Evolutionary conservation across 2,888 invertebrate genomes (phyloP), one percentile per base, ranked within the genome.

Genomic region (Drosophila planitibia): DNA sequence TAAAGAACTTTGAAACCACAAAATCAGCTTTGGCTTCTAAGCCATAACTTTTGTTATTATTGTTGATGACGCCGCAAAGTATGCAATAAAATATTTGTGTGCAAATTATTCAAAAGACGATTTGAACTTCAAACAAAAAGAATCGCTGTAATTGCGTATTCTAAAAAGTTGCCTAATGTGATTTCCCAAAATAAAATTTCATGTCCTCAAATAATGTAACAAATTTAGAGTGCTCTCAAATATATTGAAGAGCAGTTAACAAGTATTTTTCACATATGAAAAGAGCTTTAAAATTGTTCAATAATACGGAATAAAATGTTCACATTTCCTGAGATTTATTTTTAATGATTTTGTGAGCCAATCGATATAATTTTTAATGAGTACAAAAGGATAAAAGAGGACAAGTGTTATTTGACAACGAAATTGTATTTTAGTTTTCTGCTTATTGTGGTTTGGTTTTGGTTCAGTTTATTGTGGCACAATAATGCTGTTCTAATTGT

Each of bases 401-500:
- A 32, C 74, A 77, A 55, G 44, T 62, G 63, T 28, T 63, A 55
- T 59, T 59, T 41, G 25, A 16, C n/a, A 35, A 25, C 12, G 25
- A 39, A 61, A 55, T 61, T 49, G 55, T 12, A 39, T 4, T 37
- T 57, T 14, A 37, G 30, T 30, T 47, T 35, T 39, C 57, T 16
- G 5, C 25, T 30, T 5, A 41, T 25, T 47, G 35, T 35, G 2
- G 6, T 37, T 37, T 35, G 35, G 35, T 7, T 54, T 39, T 35
- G 32, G 30, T 65, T 62, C 39, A 16, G 35, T n/a, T 25, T 47
- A 64, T 65, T 64, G 58, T 52, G 16, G 53, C 14, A 32, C 53
- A 64, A 47, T 16, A 79, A 75, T 44, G 30, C 55, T 14, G 25
- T 16, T 72, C 67, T 81, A 78, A 78, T 78, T 78, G 78, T 63